A percentile compares a stretch with the other conserved stretches of the same genome.
These are phyloP conservation scores for Pristionchus entomophagus DNA, from an alignment of 2,888 invertebrate species.

Conservation along the genomic window DNA sequence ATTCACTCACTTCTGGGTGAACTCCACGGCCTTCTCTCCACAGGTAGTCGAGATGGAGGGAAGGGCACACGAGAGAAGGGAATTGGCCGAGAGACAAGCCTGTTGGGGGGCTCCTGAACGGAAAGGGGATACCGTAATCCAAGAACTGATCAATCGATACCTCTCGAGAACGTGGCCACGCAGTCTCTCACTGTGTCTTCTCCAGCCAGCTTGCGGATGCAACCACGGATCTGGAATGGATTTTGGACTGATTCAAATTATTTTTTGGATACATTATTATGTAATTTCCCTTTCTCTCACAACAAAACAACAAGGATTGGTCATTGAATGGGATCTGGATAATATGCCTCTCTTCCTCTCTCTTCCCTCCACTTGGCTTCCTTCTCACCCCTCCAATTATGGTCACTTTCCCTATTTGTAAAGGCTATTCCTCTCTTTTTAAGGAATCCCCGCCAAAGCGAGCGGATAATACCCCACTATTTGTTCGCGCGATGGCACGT, in stretches of 20 bases:
- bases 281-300: not conserved
- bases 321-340: slow-evolving; percentile 32
- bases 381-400: slow-evolving; percentile 23
- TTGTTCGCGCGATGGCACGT: not conserved
- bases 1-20: slow-evolving; percentile 54
- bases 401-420: slow-evolving; percentile 17
- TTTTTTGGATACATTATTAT: slow-evolving; percentile 13
- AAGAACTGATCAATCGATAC: not conserved
- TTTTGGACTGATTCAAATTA: not conserved
- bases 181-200: slow-evolving; percentile 62
- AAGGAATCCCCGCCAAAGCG: not conserved
- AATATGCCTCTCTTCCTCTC: not conserved
- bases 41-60: slow-evolving; percentile 51
- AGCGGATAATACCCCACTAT: not conserved
- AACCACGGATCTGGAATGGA: slow-evolving; percentile 60
- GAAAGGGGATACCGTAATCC: not conserved
- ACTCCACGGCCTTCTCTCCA: slow-evolving; percentile 58
- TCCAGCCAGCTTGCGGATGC: slow-evolving; percentile 57
- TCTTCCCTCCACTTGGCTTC: not conserved
- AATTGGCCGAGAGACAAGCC: slow-evolving; percentile 71
- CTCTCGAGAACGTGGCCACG: slow-evolving; percentile 71
- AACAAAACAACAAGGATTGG: not conserved
- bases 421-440: no score
- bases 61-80: slow-evolving; percentile 67
- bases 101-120: slow-evolving; percentile 67